Percentiles rank a stretch among this genome's conserved stretches.
Conservation (phyloP, 2,888 invertebrate genomes). For the Xylophagus ater region DNA sequence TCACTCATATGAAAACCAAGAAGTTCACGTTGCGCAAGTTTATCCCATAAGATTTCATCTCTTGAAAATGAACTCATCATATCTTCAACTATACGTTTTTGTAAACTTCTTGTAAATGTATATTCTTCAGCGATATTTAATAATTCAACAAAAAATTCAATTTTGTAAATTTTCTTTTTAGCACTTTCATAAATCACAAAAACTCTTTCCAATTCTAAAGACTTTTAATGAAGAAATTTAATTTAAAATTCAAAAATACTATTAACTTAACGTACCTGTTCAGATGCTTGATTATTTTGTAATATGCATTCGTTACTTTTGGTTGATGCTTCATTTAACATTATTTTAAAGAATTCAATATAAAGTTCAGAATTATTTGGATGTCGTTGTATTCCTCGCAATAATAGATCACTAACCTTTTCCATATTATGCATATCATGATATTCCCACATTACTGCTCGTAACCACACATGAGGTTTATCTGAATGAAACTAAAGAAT, state of each 20-base stretch:
- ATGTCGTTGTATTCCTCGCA: slow-evolving; percentile 67
- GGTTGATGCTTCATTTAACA: slow-evolving; percentile 25
- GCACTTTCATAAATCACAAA: slow-evolving; percentile 51
- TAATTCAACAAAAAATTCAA: slow-evolving; percentile 48
- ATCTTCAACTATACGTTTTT: slow-evolving; percentile 43
- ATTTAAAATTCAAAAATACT: not conserved
- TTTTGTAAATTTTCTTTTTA: slow-evolving; percentile 44
- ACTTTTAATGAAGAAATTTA: slow-evolving; percentile 16
- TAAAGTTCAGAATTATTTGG: slow-evolving; percentile 56
- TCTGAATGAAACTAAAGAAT: slow-evolving; percentile 56
- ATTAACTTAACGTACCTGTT: slow-evolving; percentile 9
- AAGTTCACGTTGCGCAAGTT: slow-evolving; percentile 48
- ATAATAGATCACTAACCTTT: slow-evolving; percentile 57
- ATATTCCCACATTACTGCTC: slow-evolving; percentile 69
- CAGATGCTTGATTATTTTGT: slow-evolving; percentile 31
- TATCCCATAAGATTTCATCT: slow-evolving; percentile 49
- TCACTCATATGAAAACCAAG: slow-evolving; percentile 37
- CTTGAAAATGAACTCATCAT: slow-evolving; percentile 42
- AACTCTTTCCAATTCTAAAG: slow-evolving; percentile 43
- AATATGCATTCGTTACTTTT: slow-evolving; percentile 36
- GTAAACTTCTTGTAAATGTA: slow-evolving; percentile 47
- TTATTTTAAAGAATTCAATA: slow-evolving; percentile 52
- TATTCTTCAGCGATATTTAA: slow-evolving; percentile 48
- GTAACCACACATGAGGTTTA: slow-evolving; percentile 63
- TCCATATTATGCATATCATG: slow-evolving; percentile 55